Evolutionary conservation across 2,797 vertebrate species (phyloP), one percentile per base, ranked within the genome.

Genomic region (Pipistrellus pygmaeus): DNA sequence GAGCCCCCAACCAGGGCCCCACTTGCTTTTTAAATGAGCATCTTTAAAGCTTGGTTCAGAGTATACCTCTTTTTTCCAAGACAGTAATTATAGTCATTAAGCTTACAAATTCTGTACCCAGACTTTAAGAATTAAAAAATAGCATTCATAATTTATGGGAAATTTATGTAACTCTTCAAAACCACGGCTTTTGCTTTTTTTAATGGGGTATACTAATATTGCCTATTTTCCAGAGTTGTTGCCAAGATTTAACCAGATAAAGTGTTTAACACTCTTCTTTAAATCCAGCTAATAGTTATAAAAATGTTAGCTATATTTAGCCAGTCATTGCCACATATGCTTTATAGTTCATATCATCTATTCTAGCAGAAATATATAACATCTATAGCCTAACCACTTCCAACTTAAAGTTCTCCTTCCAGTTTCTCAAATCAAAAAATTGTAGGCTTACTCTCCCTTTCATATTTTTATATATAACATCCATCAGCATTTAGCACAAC

Each of bases 41-140:
- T 23, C 17, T 78, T 83, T 57, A 51, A 27, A 48, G 7, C 21
- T 41, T 57, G 25, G 21, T 66, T 83, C 27, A 84, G 77, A 85
- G 21, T 15, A 46, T 30, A 8, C 5, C 48, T 93, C 18, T 83
- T 84, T 78, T 46, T 23, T 21, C 12, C 12, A 78, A 30, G 30
- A 76, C 27, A 78, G 46, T 44, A 90, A 32, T 83, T 25, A 44
- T 18, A 84, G 30, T 55, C 21, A 8, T 80, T 68, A 62, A 81
- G 23, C 11, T 81, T 69, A 27, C 21, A n/a, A 35, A 23, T 78
- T 66, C 44, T 88, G 11, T 35, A 78, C 51, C 81, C 53, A 76
- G 11, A 71, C 35, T 71, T 1, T 23, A 46, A 77, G 25, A 82
- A 64, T 86, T 87, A 76, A 82, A 93, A 93, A 87, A 72, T 35